A percentile compares a stretch with the other conserved stretches of the same genome.
phyloP scores from a whole-genome alignment of 1,140 invertebrate species.

The Zaprionus capensis region DNA sequence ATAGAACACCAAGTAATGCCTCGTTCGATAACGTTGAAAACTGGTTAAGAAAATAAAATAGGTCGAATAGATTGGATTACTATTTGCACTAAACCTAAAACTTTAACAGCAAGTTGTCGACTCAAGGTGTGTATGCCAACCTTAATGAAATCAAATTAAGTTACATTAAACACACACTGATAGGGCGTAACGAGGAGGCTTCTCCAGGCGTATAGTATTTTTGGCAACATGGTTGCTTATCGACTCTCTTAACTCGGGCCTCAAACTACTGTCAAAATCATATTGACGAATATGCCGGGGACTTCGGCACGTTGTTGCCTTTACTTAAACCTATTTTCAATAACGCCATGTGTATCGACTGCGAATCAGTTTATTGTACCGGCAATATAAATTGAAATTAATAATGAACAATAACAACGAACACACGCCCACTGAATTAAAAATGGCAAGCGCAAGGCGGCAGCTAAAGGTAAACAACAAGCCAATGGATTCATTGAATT shows the following conservation, averaged over 20 bases:
- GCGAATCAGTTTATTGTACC: slow-evolving; percentile 47
- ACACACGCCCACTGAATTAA: slow-evolving; percentile 48
- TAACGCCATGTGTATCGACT: slow-evolving; percentile 58
- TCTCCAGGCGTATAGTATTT: slow-evolving; percentile 16
- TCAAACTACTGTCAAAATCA: slow-evolving; percentile 63
- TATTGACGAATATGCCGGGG: slow-evolving; percentile 40
- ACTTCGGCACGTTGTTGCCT: slow-evolving; percentile 31
- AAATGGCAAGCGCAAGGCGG: slow-evolving; percentile 9
- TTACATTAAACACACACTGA: slow-evolving; percentile 13
- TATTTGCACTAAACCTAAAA: slow-evolving; percentile 20
- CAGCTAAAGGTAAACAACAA: slow-evolving; percentile 58
- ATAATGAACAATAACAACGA: slow-evolving; percentile 2
- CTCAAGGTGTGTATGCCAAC: slow-evolving; percentile 21
- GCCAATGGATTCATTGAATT: slow-evolving; percentile 67
- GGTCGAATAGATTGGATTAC: slow-evolving; percentile 26
- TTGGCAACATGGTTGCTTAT: slow-evolving; percentile 52
- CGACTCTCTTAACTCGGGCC: slow-evolving; percentile 38
- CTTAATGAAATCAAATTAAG: slow-evolving; percentile 17
- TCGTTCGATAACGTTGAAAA: background rate
- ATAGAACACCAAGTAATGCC: background rate
- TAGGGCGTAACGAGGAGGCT: slow-evolving; percentile 1
- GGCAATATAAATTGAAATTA: slow-evolving; percentile 71
- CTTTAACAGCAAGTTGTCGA: background rate
- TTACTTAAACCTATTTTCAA: slow-evolving; percentile 63
- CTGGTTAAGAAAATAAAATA: background rate